Base-by-base conservation (phyloP, 1,140 invertebrate species). In the Stegodyphus dumicola region DNA sequence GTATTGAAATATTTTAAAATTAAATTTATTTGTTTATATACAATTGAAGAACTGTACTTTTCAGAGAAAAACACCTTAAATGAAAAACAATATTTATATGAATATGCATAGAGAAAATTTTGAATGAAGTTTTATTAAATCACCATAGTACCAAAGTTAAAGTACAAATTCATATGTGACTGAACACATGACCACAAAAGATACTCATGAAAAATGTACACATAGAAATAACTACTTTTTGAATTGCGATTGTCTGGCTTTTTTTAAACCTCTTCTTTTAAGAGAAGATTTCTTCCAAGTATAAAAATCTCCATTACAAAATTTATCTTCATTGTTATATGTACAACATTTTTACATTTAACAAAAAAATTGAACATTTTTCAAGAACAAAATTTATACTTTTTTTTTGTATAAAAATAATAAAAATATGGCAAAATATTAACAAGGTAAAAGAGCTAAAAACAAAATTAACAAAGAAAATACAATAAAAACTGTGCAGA, bases 111-210 rank as follows among this genome's bases (percentile, higher is more conserved):
- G 1, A 33, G 33, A 33, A 33, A 33, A 33, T 33, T 33, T 33
- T 33, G 33, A 33, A 33, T 56, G 51, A 79, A 79, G 73, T 75
- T 75, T 83, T 83, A 83, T 83, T 83, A 73, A 83, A 75, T 83
- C 71, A 83, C 80, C 80, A 64, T 64, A 66, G 80, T 83, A 75
- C 80, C 80, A 83, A 83, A 79, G 65, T 79, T 77, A 69, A 74
- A 75, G 60, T 75, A 83, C 80, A 83, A 75, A 74, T 81, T 83
- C 13, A 75, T 18, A 69, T 60, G 56, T 10, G 56, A 60, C 5
- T 10, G 9, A 15, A 60, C 56, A 80, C 77, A 70, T 13, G 71
- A 73, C 66, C 15, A 79, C 53, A 60, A 60, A 60, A 9, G 56
- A 15, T 60, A 60, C 56, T 66, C 54, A 48, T 13, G 15, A 66